Conservation (phyloP, 1,140 invertebrate species). For the Hesperophylax magnus region DNA sequence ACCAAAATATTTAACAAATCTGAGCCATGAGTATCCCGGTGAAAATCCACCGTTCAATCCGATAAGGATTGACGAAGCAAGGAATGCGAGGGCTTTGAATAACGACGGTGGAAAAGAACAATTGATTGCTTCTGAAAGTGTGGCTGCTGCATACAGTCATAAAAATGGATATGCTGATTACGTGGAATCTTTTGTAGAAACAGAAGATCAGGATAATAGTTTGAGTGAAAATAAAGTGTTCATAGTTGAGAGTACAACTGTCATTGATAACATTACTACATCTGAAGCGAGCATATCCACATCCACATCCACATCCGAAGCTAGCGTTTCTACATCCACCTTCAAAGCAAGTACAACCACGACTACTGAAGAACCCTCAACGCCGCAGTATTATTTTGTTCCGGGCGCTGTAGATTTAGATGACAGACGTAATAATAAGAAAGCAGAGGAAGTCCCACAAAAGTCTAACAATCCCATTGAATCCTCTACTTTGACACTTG, state of each 20-base stretch:
- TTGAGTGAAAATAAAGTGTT: conserved; percentile 10
- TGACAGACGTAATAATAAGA: conserved; percentile 59
- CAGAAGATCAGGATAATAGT: conserved; percentile 34
- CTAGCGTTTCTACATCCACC: too few species aligned
- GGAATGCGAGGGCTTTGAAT: conserved; percentile 66
- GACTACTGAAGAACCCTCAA: neutral
- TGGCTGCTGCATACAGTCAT: conserved; percentile 68
- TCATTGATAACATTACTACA: conserved; percentile 6
- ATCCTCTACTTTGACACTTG: conserved; percentile 75
- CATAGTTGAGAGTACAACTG: conserved; percentile 38
- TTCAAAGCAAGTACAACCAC: neutral
- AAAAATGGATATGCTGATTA: conserved; percentile 60
- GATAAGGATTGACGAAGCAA: conserved; percentile 69
- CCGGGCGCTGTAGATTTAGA: conserved; percentile 64
- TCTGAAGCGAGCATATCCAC: neutral
- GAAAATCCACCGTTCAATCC: conserved; percentile 68
- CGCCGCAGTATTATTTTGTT: conserved; percentile 54
- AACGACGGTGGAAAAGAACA: conserved; percentile 65
- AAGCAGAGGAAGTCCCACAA: conserved; percentile 64
- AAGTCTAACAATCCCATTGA: conserved; percentile 61
- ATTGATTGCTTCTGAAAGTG: conserved; percentile 68
- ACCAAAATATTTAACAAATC: conserved; percentile 69
- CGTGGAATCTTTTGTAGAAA: conserved; percentile 35
- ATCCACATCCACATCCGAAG: neutral
- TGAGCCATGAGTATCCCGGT: conserved; percentile 68